Conservation (phyloP, 2,888 invertebrate genomes). For the Periphyllus acericola region DNA sequence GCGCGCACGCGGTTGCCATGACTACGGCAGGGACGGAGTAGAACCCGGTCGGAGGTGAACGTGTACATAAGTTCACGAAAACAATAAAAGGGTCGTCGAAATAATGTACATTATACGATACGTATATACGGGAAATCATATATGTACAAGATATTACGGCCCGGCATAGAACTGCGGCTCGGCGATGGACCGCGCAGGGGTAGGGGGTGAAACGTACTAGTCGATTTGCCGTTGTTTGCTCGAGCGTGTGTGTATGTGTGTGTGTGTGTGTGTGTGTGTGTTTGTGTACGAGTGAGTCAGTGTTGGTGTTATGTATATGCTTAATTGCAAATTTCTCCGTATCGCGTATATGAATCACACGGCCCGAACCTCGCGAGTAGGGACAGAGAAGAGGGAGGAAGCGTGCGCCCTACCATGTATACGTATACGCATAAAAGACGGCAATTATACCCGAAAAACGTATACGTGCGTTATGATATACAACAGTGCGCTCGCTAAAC, state of each 20-base stretch:
- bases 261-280: no score
- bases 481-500: neutral
- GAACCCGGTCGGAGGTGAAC: conserved; percentile 18
- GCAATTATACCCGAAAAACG: conserved; percentile 27
- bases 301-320: neutral
- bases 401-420: neutral
- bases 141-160: neutral
- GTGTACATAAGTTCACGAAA: conserved; percentile 41
- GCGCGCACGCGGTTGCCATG: conserved; percentile 28
- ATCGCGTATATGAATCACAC: conserved; percentile 29
- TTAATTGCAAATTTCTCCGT: conserved; percentile 47
- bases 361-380: neutral
- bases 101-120: neutral
- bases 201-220: no score
- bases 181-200: no score
- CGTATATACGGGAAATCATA: neutral
- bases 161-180: neutral
- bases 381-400: neutral
- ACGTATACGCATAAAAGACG: conserved; percentile 7
- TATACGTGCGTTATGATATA: neutral
- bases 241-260: no score
- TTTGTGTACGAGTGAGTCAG: no score
- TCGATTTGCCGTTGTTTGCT: no score
- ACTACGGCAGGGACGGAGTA: conserved; percentile 38
- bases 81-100: conserved; percentile 48